phyloP scores from a whole-genome alignment of 2,888 invertebrate genomes.

The Xestia c-nigrum region DNA sequence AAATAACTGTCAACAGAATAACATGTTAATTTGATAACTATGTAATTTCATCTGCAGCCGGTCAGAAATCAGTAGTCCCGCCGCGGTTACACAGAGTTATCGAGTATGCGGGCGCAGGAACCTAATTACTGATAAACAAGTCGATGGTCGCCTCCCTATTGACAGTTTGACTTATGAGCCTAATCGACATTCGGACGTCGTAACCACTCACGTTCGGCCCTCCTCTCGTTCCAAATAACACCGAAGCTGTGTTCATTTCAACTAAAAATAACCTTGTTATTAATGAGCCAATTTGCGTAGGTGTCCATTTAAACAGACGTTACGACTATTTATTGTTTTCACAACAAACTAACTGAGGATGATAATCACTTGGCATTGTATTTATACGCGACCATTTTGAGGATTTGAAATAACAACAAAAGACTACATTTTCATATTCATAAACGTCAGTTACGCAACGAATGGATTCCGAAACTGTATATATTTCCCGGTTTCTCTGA shows the following conservation, averaged over 20 bases:
- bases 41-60: conserved; percentile 44
- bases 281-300: conserved; percentile 53
- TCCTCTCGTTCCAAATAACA: conserved; percentile 39
- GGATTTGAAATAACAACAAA: conserved; percentile 62
- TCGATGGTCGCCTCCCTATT: conserved; percentile 58
- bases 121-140: conserved; percentile 63
- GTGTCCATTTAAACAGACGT: conserved; percentile 38
- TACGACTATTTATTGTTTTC: conserved; percentile 42
- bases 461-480: conserved; percentile 72
- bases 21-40: conserved; percentile 50
- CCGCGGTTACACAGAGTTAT: conserved; percentile 52
- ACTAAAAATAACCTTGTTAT: conserved; percentile 52
- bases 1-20: conserved; percentile 22
- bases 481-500: conserved; percentile 68
- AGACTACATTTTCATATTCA: conserved; percentile 74
- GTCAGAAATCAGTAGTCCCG: conserved; percentile 45
- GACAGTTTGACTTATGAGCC: conserved; percentile 60
- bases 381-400: conserved; percentile 52
- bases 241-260: conserved; percentile 36
- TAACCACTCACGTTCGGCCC: conserved; percentile 23
- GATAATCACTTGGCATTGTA: conserved; percentile 58
- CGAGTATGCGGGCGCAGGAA: conserved; percentile 63
- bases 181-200: conserved; percentile 53
- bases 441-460: conserved; percentile 73
- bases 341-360: conserved; percentile 45